These are phyloP conservation scores for Cyclopterus lumpus DNA, from an alignment of 2,797 vertebrate genomes.

Conservation along the genomic window DNA sequence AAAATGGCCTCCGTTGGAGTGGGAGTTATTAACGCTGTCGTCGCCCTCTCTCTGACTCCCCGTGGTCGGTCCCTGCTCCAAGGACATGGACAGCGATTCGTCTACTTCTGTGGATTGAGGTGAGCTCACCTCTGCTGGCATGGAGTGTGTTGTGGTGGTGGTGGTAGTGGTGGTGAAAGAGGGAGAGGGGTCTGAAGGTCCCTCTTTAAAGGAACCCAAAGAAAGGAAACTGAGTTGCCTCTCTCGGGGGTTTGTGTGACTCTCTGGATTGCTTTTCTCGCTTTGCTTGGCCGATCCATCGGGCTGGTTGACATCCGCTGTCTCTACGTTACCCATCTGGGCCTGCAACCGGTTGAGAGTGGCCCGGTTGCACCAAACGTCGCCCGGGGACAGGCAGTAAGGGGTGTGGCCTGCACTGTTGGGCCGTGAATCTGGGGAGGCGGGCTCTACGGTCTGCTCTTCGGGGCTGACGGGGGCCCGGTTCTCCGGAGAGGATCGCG, in stretches of 20 bases:
- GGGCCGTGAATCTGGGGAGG: slow-evolving; percentile 82
- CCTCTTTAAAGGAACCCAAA: slow-evolving; percentile 89
- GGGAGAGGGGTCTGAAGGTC: slow-evolving; percentile 87
- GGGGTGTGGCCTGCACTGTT: slow-evolving; percentile 87
- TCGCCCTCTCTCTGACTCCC: slow-evolving; percentile 88
- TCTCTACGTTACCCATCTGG: slow-evolving; percentile 74
- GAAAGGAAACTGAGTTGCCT: slow-evolving; percentile 88
- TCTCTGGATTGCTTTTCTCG: slow-evolving; percentile 77
- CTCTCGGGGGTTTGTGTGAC: slow-evolving; percentile 79
- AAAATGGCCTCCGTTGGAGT: slow-evolving; percentile 76
- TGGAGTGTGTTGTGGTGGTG: slow-evolving; percentile 88
- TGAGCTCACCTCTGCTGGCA: slow-evolving; percentile 95
- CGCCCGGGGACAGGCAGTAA: slow-evolving; percentile 87
- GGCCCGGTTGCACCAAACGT: slow-evolving; percentile 79
- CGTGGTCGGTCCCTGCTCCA: slow-evolving; percentile 91
- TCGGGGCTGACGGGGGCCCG: slow-evolving; percentile 84
- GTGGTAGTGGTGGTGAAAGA: slow-evolving; percentile 82
- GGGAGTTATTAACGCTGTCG: slow-evolving; percentile 62
- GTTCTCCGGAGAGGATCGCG: slow-evolving; percentile 75
- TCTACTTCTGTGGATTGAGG: slow-evolving; percentile 98
- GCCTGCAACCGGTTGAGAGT: slow-evolving; percentile 75
- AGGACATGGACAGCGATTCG: slow-evolving; percentile 94
- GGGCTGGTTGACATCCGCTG: slow-evolving; percentile 56
- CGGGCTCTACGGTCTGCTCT: slow-evolving; percentile 87
- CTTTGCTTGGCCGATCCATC: slow-evolving; percentile 63